Evolutionary conservation across 2,888 invertebrate genomes (phyloP).

Genomic region (Caenorhabditis panamensis): DNA sequence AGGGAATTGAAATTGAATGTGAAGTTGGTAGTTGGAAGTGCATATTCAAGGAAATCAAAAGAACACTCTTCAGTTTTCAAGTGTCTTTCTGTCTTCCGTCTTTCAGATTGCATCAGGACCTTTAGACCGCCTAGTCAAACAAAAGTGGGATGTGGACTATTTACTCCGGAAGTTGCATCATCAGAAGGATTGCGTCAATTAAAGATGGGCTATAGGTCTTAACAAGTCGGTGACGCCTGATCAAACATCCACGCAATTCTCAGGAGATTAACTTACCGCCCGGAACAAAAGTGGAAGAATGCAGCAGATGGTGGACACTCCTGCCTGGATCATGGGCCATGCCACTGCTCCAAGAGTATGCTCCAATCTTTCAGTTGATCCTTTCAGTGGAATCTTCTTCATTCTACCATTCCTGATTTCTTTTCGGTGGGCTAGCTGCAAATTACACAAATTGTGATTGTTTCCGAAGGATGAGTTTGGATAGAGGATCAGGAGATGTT

Average conservation of each 20-base stretch:
- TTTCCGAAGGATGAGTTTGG: conserved; percentile 28
- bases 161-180: conserved; percentile 57
- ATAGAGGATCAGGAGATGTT: conserved; percentile 23
- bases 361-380: conserved; percentile 71
- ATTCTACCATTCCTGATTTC: conserved; percentile 72
- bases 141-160: neutral
- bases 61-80: conserved; percentile 9
- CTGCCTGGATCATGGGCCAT: conserved; percentile 81
- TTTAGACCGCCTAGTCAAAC: neutral
- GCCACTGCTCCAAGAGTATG: conserved; percentile 77
- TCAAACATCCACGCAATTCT: conserved; percentile 43
- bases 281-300: conserved; percentile 77
- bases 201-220: conserved; percentile 32
- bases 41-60: neutral
- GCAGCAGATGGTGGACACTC: conserved; percentile 78
- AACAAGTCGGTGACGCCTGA: conserved; percentile 38
- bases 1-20: conserved; percentile 5
- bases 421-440: conserved; percentile 73
- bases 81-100: no score
- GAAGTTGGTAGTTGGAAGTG: neutral
- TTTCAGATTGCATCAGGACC: neutral
- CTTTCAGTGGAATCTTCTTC: conserved; percentile 73
- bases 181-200: conserved; percentile 39
- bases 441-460: conserved; percentile 23
- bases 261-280: conserved; percentile 64